A percentile compares a stretch with the other conserved stretches of the same genome.
These are phyloP conservation scores for Chrysaora quinquecirrha DNA, from an alignment of 30 jellyfish, hydroid and myxozoan genomes.

Conservation along the genomic window DNA sequence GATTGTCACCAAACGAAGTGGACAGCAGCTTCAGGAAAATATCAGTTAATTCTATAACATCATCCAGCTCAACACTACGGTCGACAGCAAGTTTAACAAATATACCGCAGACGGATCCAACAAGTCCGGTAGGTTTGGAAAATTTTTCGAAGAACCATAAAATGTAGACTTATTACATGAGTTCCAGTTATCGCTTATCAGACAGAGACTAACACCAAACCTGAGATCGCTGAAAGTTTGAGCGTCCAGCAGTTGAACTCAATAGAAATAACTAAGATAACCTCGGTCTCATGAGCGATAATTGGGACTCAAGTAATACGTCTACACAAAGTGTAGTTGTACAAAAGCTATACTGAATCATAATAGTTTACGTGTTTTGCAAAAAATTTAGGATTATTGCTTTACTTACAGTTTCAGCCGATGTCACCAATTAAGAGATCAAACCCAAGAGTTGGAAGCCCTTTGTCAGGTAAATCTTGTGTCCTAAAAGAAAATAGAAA, in stretches of 20 bases:
- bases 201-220: too few species aligned
- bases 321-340: neutral
- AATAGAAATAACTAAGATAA: too few species aligned
- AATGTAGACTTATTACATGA: too few species aligned
- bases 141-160: neutral
- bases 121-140: conserved; percentile 76
- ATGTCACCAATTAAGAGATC: conserved; percentile 43
- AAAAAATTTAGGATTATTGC: too few species aligned
- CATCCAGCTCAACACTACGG: conserved; percentile 67
- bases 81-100: conserved; percentile 81
- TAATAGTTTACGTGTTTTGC: too few species aligned
- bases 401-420: conserved; percentile 59
- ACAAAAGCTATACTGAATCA: too few species aligned
- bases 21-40: conserved; percentile 60
- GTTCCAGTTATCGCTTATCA: too few species aligned
- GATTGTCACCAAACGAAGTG: conserved; percentile 73
- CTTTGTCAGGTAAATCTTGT: conserved; percentile 59
- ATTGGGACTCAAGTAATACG: too few species aligned
- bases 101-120: conserved; percentile 57
- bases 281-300: too few species aligned
- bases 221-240: too few species aligned
- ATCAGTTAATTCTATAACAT: conserved; percentile 80
- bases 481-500: too few species aligned
- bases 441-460: conserved; percentile 34
- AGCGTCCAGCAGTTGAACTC: too few species aligned